Evolutionary conservation across 2,888 invertebrate genomes (phyloP), one percentile per base, ranked within the genome.

Genomic region (Euplexia lucipara): DNA sequence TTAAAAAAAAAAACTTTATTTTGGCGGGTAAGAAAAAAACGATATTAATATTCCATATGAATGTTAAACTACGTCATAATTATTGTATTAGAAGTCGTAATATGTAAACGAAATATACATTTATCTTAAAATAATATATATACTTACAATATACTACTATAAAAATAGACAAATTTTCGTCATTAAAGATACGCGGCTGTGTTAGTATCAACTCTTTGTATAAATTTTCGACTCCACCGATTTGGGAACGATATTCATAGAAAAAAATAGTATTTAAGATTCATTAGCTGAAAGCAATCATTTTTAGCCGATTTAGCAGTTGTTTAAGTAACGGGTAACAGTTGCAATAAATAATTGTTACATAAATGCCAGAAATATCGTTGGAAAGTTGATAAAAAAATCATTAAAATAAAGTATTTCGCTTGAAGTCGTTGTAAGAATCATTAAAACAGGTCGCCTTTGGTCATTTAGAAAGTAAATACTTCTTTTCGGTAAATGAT

Each of bases 141-240:
- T 59, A 68, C 49, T 53, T 61, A 74, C 45, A 49, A 51, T 62
- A 51, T 48, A 74, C 34, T 67, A 70, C 47, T 79, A 51, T 39
- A 53, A 57, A 49, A 45, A 65, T 81, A 83, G 67, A 63, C 34
- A 59, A 70, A 52, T 63, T 69, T 78, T 70, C 58, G 73, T 75
- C 70, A 72, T 77, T 78, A 72, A 84, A 86, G 83, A 80, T 77
- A 85, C 79, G 90, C 90, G 92, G 92, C 92, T 92, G 91, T 91
- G 83, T 87, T 85, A 86, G 85, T 91, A 90, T 91, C 91, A 91
- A 91, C 88, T 82, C 84, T 83, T 81, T 86, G 81, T 84, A 65
- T 54, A 64, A 20, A 85, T 71, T 79, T 77, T 71, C 64, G 54
- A 67, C 57, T 67, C 83, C 75, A 64, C 71, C 79, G 83, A 61